Evolutionary conservation across 2,888 invertebrate species (phyloP).

Genomic region (Enoplolaimus lenunculus): DNA sequence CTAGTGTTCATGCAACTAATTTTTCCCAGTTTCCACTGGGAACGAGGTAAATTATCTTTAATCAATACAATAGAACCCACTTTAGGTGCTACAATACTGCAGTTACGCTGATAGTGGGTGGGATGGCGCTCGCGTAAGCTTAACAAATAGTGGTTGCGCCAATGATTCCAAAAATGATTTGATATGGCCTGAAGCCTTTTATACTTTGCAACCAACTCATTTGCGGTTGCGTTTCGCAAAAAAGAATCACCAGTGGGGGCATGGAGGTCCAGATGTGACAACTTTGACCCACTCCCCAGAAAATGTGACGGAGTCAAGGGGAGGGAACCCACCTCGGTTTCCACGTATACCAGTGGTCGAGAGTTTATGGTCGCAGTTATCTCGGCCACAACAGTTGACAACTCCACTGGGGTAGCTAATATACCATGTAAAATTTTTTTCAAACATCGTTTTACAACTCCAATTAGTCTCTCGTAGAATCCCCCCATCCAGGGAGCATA

Average conservation of each 20-base stretch:
- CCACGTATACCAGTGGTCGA: not conserved
- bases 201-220: not conserved
- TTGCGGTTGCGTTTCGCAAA: not conserved
- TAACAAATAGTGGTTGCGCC: not conserved
- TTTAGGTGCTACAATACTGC: not conserved
- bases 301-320: not conserved
- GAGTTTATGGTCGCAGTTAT: not conserved
- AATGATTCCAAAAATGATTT: not conserved
- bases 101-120: not conserved
- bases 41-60: not conserved
- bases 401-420: not conserved
- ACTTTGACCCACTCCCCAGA: not conserved
- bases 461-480: conserved; percentile 43
- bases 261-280: too few relatives aligned
- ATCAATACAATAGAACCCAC: not conserved
- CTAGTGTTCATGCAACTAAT: not conserved
- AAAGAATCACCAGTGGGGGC: too few relatives aligned
- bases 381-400: not conserved
- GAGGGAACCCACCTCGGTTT: not conserved
- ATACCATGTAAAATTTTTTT: not conserved
- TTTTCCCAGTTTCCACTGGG: not conserved
- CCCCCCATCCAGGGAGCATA: conserved; percentile 44
- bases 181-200: not conserved
- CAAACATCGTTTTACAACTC: conserved; percentile 34
- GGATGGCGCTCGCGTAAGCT: not conserved